Evolutionary conservation across 2,888 invertebrate species (phyloP), one percentile per base, ranked within the genome.

Genomic region (Timema podura): DNA sequence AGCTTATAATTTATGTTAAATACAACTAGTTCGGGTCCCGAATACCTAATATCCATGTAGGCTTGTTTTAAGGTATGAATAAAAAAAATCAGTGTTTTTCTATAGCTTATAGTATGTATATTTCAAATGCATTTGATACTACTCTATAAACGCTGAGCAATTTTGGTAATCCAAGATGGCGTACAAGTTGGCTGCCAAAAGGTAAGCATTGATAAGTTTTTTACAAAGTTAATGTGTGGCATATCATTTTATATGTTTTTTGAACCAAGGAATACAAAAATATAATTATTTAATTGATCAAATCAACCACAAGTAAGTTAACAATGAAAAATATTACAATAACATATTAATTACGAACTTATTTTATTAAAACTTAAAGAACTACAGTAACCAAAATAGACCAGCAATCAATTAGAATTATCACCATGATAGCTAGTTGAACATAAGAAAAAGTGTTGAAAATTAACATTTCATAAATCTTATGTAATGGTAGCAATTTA

Each of bases 221-320:
- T 8, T 2, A 16, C 15, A 30, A 57, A 30, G 15, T 16, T 57
- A 30, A n/a, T 30, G 9, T 57, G 57, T 57, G 9, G 57, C 16
- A 6, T 57, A 57, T n/a, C n/a, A 30, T 57, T n/a, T 57, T n/a
- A 1, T 57, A 57, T 57, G 57, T 57, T 57, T 57, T 30, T 57
- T 57, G 15, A 16, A 2, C n/a, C 54, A 54, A 7, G 15, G 7
- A 54, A 54, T 16, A 54, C 16, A 1, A 11, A 11, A 54, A 7
- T 66, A 46, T 47, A 66, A 66, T 48, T 9, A 66, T 6, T 13
- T 47, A 66, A 66, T 47, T 3, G n/a, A 66, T 47, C 45, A 66
- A 66, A 66, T 47, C 8, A 66, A 47, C n/a, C n/a, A 66, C 15
- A 48, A 54, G 9, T 48, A 30, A 30, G 30, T 30, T 30, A 2